Evolutionary conservation across 2,888 invertebrate genomes (phyloP).

Genomic region (Leptogaster cylindrica): DNA sequence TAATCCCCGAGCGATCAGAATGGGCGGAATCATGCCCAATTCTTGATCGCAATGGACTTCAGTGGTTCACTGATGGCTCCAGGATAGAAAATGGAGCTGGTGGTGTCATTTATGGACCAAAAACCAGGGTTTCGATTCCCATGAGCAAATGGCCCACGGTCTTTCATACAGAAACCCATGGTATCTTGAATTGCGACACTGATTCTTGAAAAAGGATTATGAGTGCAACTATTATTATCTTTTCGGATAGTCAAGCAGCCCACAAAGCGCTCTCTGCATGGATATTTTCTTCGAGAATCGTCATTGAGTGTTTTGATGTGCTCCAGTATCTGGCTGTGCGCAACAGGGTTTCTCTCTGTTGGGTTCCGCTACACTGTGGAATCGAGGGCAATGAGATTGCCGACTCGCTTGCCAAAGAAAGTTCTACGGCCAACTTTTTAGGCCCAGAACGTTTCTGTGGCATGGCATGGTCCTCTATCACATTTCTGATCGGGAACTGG

Average conservation of each 20-base stretch:
- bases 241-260: background rate
- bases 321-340: background rate
- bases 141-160: too few relatives aligned
- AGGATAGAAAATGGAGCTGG: too few relatives aligned
- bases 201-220: background rate
- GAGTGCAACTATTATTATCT: background rate
- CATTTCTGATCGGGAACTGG: background rate
- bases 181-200: background rate
- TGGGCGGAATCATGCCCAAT: background rate
- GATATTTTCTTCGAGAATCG: background rate
- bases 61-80: background rate
- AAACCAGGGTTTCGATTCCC: too few relatives aligned
- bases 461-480: background rate
- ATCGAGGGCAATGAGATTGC: background rate
- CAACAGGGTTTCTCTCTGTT: slow-evolving; percentile 5
- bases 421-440: background rate
- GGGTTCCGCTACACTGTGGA: background rate
- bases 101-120: too few relatives aligned
- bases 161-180: background rate
- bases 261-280: background rate
- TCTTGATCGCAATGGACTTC: background rate
- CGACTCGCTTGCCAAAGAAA: background rate
- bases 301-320: background rate
- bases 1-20: background rate
- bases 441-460: background rate